Percentiles rank a stretch among this genome's conserved stretches.
phyloP scores from a whole-genome alignment of 92 coral and sea anemone genomes.

The Epizoanthus ramosus region DNA sequence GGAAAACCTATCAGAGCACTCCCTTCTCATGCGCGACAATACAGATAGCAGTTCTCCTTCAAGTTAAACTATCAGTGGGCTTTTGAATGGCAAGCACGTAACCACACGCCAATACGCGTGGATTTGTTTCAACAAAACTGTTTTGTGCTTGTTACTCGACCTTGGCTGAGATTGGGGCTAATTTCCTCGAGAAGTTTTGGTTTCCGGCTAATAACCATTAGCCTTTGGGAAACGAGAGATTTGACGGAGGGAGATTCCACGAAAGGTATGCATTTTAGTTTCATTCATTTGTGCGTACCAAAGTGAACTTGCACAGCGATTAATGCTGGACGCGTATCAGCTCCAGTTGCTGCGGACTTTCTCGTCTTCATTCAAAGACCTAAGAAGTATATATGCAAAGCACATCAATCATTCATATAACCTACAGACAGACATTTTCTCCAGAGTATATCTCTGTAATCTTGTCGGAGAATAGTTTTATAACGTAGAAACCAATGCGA shows the following conservation, averaged over 20 bases:
- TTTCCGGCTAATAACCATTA: slow-evolving; percentile 17
- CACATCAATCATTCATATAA: slow-evolving; percentile 11
- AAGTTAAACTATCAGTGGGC: neutral
- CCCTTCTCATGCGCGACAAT: slow-evolving; percentile 11
- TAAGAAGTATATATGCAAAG: slow-evolving; percentile 6
- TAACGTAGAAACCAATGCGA: neutral
- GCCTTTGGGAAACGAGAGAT: slow-evolving; percentile 22
- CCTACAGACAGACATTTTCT: neutral
- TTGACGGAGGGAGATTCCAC: slow-evolving; percentile 13
- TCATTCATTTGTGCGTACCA: slow-evolving; percentile 6
- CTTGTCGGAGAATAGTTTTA: neutral
- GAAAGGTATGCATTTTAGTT: slow-evolving; percentile 22
- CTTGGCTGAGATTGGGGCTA: neutral
- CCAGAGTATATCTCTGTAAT: neutral
- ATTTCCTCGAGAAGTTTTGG: slow-evolving; percentile 1
- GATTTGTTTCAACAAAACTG: neutral
- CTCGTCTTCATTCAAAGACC: neutral
- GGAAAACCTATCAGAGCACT: slow-evolving; percentile 48
- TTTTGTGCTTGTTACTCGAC: neutral
- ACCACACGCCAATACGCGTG: slow-evolving; percentile 35
- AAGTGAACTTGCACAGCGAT: neutral
- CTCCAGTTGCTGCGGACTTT: neutral
- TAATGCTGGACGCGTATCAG: neutral
- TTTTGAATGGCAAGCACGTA: slow-evolving; percentile 9
- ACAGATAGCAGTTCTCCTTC: slow-evolving; percentile 12